These are phyloP conservation scores for Procambarus clarkii DNA, from an alignment of 1,140 invertebrate species.

Conservation along the genomic window DNA sequence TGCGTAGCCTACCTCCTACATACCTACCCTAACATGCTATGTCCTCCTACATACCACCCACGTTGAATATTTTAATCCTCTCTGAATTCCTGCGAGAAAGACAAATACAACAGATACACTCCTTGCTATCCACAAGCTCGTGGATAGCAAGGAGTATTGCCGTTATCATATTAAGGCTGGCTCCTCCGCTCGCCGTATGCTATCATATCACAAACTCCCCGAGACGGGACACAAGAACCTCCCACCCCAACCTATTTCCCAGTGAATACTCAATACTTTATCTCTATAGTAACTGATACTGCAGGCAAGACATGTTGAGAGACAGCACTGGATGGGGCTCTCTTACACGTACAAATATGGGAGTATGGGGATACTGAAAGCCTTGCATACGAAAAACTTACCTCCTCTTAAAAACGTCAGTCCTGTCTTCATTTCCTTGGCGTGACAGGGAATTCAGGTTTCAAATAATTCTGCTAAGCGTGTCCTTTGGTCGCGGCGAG, in stretches of 20 bases:
- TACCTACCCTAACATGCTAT: no score
- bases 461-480: not conserved
- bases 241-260: not conserved
- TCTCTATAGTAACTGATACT: not conserved
- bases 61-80: no score
- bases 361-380: not conserved
- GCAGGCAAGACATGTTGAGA: not conserved
- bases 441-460: not conserved
- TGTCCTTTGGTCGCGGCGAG: slow-evolving; percentile 2
- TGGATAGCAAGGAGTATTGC: not conserved
- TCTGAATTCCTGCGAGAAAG: no score
- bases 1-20: no score
- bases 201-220: not conserved
- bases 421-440: not conserved
- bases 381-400: not conserved
- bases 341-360: slow-evolving; percentile 7
- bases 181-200: not conserved
- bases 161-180: not conserved
- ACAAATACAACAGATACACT: no score
- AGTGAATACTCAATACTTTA: not conserved
- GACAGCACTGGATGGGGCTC: not conserved
- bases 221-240: not conserved
- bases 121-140: not conserved
- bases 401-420: not conserved
- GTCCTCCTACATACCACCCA: no score